Evolutionary conservation across 2,797 vertebrate species (phyloP).

Genomic region (Lutjanus argentimaculatus): DNA sequence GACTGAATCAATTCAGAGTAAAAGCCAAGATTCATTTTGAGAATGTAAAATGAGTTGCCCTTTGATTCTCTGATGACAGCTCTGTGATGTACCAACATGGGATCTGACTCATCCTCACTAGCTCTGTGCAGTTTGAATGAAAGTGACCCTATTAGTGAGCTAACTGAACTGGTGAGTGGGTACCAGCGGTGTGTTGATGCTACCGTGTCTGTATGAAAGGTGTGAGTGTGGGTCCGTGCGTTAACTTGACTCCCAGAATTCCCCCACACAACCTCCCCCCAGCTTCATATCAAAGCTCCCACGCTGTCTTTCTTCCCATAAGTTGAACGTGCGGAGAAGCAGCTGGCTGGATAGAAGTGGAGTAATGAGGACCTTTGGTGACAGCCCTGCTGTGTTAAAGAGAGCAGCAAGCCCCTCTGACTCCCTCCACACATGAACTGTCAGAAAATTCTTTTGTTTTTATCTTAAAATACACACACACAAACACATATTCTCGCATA

Average conservation of each 20-base stretch:
- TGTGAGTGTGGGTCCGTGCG: slow-evolving; percentile 22
- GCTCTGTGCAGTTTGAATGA: slow-evolving; percentile 26
- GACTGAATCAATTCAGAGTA: slow-evolving; percentile 26
- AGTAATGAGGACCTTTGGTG: slow-evolving; percentile 66
- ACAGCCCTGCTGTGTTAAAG: slow-evolving; percentile 53
- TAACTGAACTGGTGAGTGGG: slow-evolving; percentile 39
- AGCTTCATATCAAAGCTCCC: slow-evolving; percentile 49
- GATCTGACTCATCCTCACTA: slow-evolving; percentile 44
- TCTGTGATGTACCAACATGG: slow-evolving; percentile 15
- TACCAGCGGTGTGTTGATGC: neutral
- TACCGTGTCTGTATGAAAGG: slow-evolving; percentile 16
- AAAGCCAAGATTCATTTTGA: slow-evolving; percentile 42
- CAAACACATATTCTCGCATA: neutral
- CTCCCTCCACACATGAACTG: slow-evolving; percentile 27
- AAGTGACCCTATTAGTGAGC: slow-evolving; percentile 31
- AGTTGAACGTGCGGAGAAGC: slow-evolving; percentile 38
- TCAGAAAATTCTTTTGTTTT: slow-evolving; percentile 17
- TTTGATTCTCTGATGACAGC: slow-evolving; percentile 21
- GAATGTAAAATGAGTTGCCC: slow-evolving; percentile 21
- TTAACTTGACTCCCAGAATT: slow-evolving; percentile 26
- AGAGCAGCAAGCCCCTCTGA: slow-evolving; percentile 36
- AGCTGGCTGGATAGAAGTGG: slow-evolving; percentile 36
- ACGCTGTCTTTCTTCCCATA: slow-evolving; percentile 38
- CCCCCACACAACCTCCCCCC: slow-evolving; percentile 26
- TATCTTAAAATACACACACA: slow-evolving; percentile 1